Percentiles rank a stretch among this genome's conserved stretches.
Conservation (phyloP, 1,140 invertebrate species). For the Camponotus floridanus region DNA sequence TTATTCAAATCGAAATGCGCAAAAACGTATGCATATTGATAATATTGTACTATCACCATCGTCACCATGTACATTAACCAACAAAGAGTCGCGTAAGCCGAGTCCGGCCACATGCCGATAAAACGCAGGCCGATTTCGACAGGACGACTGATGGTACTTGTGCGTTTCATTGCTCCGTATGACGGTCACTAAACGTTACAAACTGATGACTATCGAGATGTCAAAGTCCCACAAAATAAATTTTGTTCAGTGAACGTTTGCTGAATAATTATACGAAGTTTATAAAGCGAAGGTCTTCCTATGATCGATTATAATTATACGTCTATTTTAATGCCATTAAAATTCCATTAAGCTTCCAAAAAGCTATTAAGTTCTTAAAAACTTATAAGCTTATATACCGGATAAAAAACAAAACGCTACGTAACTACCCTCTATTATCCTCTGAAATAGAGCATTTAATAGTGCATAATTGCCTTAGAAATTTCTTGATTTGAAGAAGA, state of each 20-base stretch:
- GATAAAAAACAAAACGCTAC: neutral
- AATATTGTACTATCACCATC: slow-evolving; percentile 43
- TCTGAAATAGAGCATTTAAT: neutral
- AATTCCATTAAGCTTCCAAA: no score
- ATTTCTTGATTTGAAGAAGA: slow-evolving; percentile 5
- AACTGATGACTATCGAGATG: neutral
- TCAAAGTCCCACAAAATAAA: slow-evolving; percentile 10
- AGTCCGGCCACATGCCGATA: slow-evolving; percentile 58
- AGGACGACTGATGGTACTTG: slow-evolving; percentile 33
- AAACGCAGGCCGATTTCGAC: slow-evolving; percentile 54
- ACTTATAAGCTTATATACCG: slow-evolving; percentile 8
- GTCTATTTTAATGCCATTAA: slow-evolving; percentile 21
- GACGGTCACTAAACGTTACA: neutral
- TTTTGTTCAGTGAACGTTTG: neutral
- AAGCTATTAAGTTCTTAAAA: neutral
- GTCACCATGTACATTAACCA: slow-evolving; percentile 20
- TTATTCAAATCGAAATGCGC: slow-evolving; percentile 30
- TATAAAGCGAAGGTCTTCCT: slow-evolving; percentile 27
- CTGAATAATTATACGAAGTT: neutral
- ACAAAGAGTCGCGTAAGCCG: slow-evolving; percentile 31
- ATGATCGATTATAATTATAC: slow-evolving; percentile 42
- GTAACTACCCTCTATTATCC: neutral
- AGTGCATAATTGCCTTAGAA: slow-evolving; percentile 17
- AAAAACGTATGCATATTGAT: slow-evolving; percentile 33
- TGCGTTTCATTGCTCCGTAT: slow-evolving; percentile 11